A percentile compares a stretch with the other conserved stretches of the same genome.
These are phyloP conservation scores for Siniperca obscura DNA, from an alignment of 2,797 vertebrate genomes.

Conservation along the genomic window DNA sequence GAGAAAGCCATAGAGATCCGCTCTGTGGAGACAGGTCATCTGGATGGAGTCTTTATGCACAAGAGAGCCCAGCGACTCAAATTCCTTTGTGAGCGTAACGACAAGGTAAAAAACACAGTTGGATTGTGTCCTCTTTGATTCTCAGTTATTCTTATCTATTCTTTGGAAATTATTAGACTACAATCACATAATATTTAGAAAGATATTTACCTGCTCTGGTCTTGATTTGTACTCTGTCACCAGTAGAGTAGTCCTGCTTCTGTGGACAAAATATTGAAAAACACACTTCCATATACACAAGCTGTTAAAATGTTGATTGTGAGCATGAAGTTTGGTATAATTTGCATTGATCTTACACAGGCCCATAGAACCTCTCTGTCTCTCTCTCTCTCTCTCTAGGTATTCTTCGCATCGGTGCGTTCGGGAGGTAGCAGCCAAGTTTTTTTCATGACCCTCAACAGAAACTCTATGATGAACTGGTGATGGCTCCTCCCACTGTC, in stretches of 20 bases:
- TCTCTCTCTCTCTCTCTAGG: conserved; percentile 79
- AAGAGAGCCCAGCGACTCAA: conserved; percentile 95
- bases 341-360: neutral
- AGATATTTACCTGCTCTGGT: neutral
- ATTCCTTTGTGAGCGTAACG: conserved; percentile 94
- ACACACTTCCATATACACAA: neutral
- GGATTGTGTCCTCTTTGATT: neutral
- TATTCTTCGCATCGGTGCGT: conserved; percentile 98
- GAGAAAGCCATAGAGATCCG: conserved; percentile 97
- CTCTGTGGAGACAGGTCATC: conserved; percentile 93
- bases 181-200: neutral
- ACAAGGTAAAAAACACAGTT: conserved; percentile 86
- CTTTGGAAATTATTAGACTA: neutral
- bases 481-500: conserved; percentile 83
- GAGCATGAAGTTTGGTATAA: conserved; percentile 3
- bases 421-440: conserved; percentile 99
- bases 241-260: neutral
- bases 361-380: neutral
- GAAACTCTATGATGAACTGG: conserved; percentile 99
- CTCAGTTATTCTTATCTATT: neutral
- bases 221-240: neutral
- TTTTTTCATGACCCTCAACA: conserved; percentile 99
- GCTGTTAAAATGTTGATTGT: conserved; percentile 2
- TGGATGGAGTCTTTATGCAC: conserved; percentile 96
- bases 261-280: neutral